phyloP scores from a whole-genome alignment of 1,140 invertebrate species.

The Psilanteris sp. region DNA sequence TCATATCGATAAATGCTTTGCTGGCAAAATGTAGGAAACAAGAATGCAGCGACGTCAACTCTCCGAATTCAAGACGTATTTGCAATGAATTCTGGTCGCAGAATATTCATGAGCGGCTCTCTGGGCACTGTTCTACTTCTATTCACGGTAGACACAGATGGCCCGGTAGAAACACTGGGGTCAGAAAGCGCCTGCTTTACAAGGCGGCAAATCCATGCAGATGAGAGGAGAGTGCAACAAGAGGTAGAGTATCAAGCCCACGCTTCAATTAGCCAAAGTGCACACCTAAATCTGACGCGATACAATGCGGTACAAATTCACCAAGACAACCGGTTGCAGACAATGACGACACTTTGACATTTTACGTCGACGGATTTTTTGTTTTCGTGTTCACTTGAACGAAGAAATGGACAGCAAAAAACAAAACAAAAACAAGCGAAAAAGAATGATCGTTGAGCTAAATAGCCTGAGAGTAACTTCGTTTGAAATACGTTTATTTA shows the following conservation, averaged over 20 bases:
- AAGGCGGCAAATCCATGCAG: slow-evolving; percentile 76
- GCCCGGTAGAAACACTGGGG: slow-evolving; percentile 62
- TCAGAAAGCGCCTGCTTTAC: slow-evolving; percentile 74
- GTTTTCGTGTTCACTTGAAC: too few species aligned
- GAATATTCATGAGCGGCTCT: slow-evolving; percentile 76
- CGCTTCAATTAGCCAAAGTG: slow-evolving; percentile 78
- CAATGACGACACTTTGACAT: slow-evolving; percentile 49
- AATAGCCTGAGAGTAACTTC: too few species aligned
- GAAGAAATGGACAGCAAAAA: too few species aligned
- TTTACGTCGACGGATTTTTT: slow-evolving; percentile 21
- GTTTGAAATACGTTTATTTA: too few species aligned
- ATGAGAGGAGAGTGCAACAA: slow-evolving; percentile 71
- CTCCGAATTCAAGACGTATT: slow-evolving; percentile 54
- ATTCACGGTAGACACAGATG: slow-evolving; percentile 69
- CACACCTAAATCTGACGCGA: slow-evolving; percentile 65
- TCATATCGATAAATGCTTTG: slow-evolving; percentile 46
- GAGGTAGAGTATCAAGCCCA: slow-evolving; percentile 65
- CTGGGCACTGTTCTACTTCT: slow-evolving; percentile 69
- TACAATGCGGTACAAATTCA: slow-evolving; percentile 62
- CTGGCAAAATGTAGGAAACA: slow-evolving; percentile 38
- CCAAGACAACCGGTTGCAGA: slow-evolving; percentile 53
- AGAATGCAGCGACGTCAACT: slow-evolving; percentile 44
- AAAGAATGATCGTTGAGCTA: too few species aligned
- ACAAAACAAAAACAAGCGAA: too few species aligned
- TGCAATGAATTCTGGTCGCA: slow-evolving; percentile 66